Base-by-base conservation (phyloP, 2,888 invertebrate species). In the Mimumesa dahlbomi region DNA sequence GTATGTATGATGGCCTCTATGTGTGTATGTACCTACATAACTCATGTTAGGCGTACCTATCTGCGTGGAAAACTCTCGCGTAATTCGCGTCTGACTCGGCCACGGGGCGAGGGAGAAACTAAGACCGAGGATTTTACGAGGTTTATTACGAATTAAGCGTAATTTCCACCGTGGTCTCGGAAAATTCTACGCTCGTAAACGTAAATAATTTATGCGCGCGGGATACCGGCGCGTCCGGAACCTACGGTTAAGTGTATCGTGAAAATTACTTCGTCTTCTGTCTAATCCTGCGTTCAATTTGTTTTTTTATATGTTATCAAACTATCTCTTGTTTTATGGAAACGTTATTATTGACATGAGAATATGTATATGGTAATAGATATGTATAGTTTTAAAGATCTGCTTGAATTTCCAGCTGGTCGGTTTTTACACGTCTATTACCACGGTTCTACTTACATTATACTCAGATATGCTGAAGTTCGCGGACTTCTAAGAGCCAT, bases 111-210 rank as follows among this genome's bases (percentile, higher is more conserved):
- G 50, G 72, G 75, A 84, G 81, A 73, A 84, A 82, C 84, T 81
- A 82, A 85, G 82, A 80, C 75, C 61, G 66, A 58, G 74, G 66
- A 71, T 77, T 80, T 75, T 69, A 50, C 71, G 70, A 67, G 73
- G 79, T 87, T 87, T 86, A 85, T 85, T 84, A 79, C 83, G 75
- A 78, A 80, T 82, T 82, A 75, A 78, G 38, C 63, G 61, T 57
- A 56, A 65, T 64, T 49, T 50, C 40, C 54, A 43, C 57, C 70
- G 57, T 69, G 54, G 63, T 56, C 21, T 56, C 75, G 69, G 77
- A 76, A 83, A 83, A 81, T 78, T 69, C 66, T 64, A 73, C 52
- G 80, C 75, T 77, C 79, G 76, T 83, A 82, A 83, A 82, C 64
- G 64, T 18, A 58, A 50, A 77, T 71, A 73, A 75, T 80, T 75